These are phyloP conservation scores for Harpegnathos saltator DNA, from an alignment of 1,140 invertebrate genomes.

Conservation along the genomic window DNA sequence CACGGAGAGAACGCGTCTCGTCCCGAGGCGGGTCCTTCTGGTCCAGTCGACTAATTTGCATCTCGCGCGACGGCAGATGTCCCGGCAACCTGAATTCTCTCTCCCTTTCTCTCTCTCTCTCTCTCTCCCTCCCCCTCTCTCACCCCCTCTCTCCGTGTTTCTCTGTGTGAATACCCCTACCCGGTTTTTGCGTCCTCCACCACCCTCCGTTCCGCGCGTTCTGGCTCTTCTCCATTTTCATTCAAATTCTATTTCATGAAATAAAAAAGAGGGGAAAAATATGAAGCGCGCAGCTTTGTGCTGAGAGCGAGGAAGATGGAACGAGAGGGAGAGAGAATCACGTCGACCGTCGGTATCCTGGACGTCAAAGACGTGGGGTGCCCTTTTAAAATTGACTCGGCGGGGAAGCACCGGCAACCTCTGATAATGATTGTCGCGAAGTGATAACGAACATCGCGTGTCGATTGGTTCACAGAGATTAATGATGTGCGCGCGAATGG, in stretches of 20 bases:
- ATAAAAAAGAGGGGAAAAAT: slow-evolving; percentile 34
- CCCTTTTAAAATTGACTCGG: slow-evolving; percentile 1
- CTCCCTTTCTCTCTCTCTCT: background rate
- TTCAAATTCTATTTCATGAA: slow-evolving; percentile 69
- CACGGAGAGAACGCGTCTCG: background rate
- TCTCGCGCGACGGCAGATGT: slow-evolving; percentile 71
- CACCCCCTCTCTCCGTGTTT: background rate
- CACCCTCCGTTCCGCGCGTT: background rate
- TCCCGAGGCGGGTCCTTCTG: slow-evolving; percentile 38
- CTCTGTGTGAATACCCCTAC: slow-evolving; percentile 7
- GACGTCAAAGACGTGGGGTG: background rate
- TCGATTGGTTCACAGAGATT: background rate
- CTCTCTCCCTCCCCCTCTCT: background rate
- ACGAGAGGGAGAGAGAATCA: slow-evolving; percentile 30
- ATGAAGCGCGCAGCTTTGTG: slow-evolving; percentile 47
- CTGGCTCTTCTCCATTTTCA: slow-evolving; percentile 62
- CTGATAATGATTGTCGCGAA: slow-evolving; percentile 25
- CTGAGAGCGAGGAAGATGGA: background rate
- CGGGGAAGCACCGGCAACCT: slow-evolving; percentile 29
- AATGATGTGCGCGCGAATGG: background rate
- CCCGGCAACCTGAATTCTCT: slow-evolving; percentile 45
- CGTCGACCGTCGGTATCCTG: slow-evolving; percentile 2
- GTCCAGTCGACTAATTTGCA: slow-evolving; percentile 69
- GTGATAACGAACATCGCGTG: slow-evolving; percentile 13
- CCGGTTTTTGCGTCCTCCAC: slow-evolving; percentile 19